Evolutionary conservation across 2,113 vertebrate species (phyloP), one percentile per base, ranked within the genome.

Genomic region (Hippoglossus stenolepis): DNA sequence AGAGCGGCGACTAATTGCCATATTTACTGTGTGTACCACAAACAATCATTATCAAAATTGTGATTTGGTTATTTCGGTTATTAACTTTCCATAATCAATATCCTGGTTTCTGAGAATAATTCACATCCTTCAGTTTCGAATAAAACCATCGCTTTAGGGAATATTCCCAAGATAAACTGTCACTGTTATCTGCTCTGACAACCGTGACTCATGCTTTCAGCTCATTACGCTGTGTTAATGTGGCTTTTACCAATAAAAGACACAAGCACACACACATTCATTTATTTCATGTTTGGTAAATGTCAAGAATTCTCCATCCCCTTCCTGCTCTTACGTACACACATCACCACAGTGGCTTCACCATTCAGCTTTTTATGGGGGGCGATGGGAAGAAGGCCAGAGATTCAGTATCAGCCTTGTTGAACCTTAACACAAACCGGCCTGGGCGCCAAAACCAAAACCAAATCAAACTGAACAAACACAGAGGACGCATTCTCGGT

Each of bases 391-490:
- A 35, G 9, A 3, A 66, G 23, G 72, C 38, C 35, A 26, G 57
- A n/a, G 77, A 78, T 70, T 56, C 53, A 64, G 49, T 24, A 26
- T 58, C 24, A 61, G 53, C 73, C 62, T 82, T 65, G 75, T 73
- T 79, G 59, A 38, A 38, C 35, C 35, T 38, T 38, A 73, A 67
- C 15, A 67, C 15, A 53, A 53, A 35, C 24, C n/a, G 49, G 61
- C 66, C 65, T 31, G 31, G 60, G 21, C 26, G 35, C 49, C 24
- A 54, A 31, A 31, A 69, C 53, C 17, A 56, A 68, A 70, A 69
- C 53, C 17, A 56, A 68, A 70, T 49, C 54, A 51, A 69, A 76
- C 64, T 71, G 77, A 89, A 64, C 83, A 77, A 85, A 84, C 75
- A 75, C 43, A 57, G 72, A 82, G 59, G 76, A 61, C 62, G 18